phyloP scores from a whole-genome alignment of 2,113 vertebrate species.

The Aleadryas rufinucha region DNA sequence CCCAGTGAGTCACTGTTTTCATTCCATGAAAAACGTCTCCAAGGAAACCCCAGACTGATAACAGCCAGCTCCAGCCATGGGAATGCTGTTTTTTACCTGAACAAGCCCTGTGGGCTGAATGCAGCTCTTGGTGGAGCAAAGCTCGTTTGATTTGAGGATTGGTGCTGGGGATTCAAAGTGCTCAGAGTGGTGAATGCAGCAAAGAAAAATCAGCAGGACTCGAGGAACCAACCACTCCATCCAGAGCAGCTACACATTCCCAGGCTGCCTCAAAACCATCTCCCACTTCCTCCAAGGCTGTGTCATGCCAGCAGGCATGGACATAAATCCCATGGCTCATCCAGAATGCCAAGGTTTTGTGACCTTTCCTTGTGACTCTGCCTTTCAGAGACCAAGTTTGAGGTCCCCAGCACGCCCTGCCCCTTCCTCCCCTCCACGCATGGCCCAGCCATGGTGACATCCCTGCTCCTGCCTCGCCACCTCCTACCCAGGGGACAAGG shows the following conservation, averaged over 20 bases:
- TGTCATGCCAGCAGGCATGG: not conserved
- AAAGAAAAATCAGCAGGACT: not conserved
- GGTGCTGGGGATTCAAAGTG: not conserved
- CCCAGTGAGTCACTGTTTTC: not conserved
- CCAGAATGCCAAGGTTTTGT: not conserved
- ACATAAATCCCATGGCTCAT: not conserved
- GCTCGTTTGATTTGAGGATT: not conserved
- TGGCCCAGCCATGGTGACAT: accelerated
- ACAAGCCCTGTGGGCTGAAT: not conserved
- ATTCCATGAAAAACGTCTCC: not conserved
- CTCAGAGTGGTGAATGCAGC: not conserved
- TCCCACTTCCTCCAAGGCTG: not conserved
- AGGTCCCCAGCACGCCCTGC: accelerated
- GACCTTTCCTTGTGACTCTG: not conserved
- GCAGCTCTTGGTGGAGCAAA: not conserved
- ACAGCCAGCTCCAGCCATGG: not conserved
- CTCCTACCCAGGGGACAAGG: not conserved
- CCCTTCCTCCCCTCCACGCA: not conserved
- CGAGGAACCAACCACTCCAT: not conserved
- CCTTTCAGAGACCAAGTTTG: not conserved
- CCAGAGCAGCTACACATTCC: not conserved
- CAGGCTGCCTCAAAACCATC: not conserved
- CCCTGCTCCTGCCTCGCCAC: not conserved
- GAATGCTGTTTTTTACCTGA: not conserved
- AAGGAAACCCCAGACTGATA: not conserved